Conservation (phyloP, 2,888 invertebrate genomes). For the Drosophila leonis region DNA sequence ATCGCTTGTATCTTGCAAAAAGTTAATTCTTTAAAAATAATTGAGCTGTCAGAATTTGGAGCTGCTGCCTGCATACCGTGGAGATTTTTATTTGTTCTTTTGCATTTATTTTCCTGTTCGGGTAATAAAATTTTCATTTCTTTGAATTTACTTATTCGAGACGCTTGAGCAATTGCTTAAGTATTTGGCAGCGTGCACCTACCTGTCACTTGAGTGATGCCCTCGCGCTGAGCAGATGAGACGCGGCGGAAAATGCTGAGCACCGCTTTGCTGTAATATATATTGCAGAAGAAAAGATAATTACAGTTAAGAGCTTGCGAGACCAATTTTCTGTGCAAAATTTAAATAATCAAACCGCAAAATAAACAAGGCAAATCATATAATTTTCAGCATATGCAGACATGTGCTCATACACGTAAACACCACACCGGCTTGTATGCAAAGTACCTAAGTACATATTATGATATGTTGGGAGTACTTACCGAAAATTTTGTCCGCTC, state of each 20-base stretch:
- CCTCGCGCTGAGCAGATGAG: constrained; percentile 80
- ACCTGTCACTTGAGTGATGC: constrained; percentile 86
- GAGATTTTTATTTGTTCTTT: constrained; percentile 1
- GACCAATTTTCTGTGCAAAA: neutral
- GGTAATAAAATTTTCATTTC: constrained; percentile 22
- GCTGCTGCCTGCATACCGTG: neutral
- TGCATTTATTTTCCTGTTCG: constrained; percentile 5
- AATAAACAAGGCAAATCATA: constrained; percentile 7
- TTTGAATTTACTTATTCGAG: constrained; percentile 7
- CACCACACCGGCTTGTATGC: neutral
- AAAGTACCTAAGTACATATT: neutral
- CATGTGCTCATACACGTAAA: neutral
- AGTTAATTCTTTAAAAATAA: constrained; percentile 1
- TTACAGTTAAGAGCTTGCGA: constrained; percentile 15
- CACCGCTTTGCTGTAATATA: constrained; percentile 82
- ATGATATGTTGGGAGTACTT: constrained; percentile 60
- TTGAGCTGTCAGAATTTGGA: neutral
- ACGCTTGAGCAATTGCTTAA: constrained; percentile 6
- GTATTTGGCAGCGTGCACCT: constrained; percentile 40
- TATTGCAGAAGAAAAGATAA: constrained; percentile 16
- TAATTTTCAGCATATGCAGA: neutral
- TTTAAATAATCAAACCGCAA: constrained; percentile 1
- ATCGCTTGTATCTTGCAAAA: neutral
- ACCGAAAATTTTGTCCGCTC: constrained; percentile 92
- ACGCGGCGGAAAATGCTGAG: constrained; percentile 83